Conservation (phyloP, 2,113 vertebrate genomes). For the Syrrhaptes paradoxus region DNA sequence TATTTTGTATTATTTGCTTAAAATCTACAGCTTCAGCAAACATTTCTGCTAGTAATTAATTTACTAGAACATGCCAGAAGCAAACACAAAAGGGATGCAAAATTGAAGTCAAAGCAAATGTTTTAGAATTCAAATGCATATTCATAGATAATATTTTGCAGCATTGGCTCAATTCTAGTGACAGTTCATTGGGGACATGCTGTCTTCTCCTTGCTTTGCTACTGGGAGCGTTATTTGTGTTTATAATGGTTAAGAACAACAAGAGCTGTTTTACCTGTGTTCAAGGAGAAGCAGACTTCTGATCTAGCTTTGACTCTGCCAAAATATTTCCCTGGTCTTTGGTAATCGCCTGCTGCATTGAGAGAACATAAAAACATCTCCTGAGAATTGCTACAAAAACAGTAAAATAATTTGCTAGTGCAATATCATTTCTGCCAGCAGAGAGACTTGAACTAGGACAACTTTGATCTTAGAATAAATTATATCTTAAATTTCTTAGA, state of each 20-base stretch:
- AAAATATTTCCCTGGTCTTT: neutral
- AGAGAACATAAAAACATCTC: neutral
- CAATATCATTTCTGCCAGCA: neutral
- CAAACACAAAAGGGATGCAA: neutral
- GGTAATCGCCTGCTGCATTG: neutral
- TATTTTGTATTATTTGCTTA: neutral
- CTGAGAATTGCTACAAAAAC: neutral
- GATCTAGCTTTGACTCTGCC: neutral
- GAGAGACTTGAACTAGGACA: slow-evolving; percentile 41
- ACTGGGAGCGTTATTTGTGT: neutral
- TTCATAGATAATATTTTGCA: neutral
- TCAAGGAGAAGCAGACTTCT: neutral
- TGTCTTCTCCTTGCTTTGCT: neutral
- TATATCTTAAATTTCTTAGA: slow-evolving; percentile 22
- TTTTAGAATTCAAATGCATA: neutral
- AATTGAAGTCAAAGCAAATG: neutral
- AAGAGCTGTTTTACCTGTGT: neutral
- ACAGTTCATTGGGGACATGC: neutral
- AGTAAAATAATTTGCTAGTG: slow-evolving; percentile 20
- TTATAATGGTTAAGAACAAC: neutral
- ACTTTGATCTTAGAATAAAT: slow-evolving; percentile 65
- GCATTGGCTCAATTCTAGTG: neutral
- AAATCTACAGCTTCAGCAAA: neutral
- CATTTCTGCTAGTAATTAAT: slow-evolving; percentile 7
- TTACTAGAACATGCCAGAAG: neutral